Conservation (phyloP, 2,113 vertebrate genomes). For the Mustelus asterias region DNA sequence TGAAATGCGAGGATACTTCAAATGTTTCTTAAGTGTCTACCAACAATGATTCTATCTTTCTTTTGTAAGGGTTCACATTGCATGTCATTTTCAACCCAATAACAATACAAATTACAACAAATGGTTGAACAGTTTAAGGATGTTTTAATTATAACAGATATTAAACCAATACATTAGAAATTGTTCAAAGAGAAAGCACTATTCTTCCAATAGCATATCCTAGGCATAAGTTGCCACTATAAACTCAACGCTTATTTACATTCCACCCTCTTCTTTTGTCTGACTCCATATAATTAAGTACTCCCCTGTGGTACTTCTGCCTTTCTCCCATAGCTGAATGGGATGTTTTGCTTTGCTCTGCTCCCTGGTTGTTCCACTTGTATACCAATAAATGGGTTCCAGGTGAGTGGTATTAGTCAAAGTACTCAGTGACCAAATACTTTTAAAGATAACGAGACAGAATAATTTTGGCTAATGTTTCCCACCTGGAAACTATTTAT, state of each 20-base stretch:
- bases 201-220: neutral
- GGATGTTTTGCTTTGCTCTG: neutral
- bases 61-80: neutral
- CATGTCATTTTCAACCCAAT: neutral
- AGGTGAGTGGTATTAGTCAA: constrained; percentile 19
- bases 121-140: neutral
- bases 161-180: neutral
- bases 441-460: neutral
- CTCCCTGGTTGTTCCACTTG: neutral
- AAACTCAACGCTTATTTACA: neutral
- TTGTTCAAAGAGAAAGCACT: neutral
- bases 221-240: neutral
- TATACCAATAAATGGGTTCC: constrained; percentile 31
- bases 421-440: constrained; percentile 11
- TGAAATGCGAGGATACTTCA: neutral
- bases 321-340: neutral
- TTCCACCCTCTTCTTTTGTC: neutral
- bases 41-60: neutral
- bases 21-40: neutral
- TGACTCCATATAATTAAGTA: constrained; percentile 16
- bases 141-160: neutral
- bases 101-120: constrained; percentile 1
- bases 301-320: neutral
- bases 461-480: constrained; percentile 34
- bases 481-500: constrained; percentile 35